Evolutionary conservation across 2,113 vertebrate species (phyloP).

Genomic region (Grallaria varia): DNA sequence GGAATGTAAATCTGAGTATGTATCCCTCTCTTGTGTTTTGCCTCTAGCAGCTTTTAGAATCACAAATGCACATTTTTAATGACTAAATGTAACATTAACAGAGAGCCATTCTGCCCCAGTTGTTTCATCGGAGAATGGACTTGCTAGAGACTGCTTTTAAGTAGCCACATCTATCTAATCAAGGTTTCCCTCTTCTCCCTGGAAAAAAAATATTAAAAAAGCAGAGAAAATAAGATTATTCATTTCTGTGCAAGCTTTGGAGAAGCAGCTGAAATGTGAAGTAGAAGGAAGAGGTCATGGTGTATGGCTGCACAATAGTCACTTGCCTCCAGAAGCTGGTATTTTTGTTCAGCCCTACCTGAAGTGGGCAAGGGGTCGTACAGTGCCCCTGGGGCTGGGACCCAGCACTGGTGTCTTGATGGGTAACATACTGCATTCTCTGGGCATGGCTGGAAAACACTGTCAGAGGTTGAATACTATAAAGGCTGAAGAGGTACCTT

Average conservation of each 20-base stretch:
- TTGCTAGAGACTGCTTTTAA: constrained; percentile 41
- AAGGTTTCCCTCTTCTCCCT: background rate
- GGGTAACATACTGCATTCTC: background rate
- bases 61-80: constrained; percentile 71
- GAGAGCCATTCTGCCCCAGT: constrained; percentile 65
- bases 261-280: background rate
- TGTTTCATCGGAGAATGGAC: constrained; percentile 40
- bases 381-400: background rate
- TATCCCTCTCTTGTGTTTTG: constrained; percentile 51
- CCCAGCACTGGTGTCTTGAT: accelerated
- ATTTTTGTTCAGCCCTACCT: background rate
- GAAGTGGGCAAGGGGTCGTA: background rate
- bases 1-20: constrained; percentile 2
- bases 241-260: background rate
- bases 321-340: background rate
- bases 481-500: background rate
- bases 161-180: constrained; percentile 4
- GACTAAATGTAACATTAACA: constrained; percentile 63
- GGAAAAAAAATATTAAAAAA: background rate
- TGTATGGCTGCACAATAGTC: background rate
- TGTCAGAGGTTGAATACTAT: background rate
- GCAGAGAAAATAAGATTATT: background rate
- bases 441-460: background rate
- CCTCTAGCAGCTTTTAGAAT: constrained; percentile 65
- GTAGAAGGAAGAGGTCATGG: background rate